Evolutionary conservation across 2,113 vertebrate species (phyloP).

Genomic region (Craseonycteris thonglongyai): DNA sequence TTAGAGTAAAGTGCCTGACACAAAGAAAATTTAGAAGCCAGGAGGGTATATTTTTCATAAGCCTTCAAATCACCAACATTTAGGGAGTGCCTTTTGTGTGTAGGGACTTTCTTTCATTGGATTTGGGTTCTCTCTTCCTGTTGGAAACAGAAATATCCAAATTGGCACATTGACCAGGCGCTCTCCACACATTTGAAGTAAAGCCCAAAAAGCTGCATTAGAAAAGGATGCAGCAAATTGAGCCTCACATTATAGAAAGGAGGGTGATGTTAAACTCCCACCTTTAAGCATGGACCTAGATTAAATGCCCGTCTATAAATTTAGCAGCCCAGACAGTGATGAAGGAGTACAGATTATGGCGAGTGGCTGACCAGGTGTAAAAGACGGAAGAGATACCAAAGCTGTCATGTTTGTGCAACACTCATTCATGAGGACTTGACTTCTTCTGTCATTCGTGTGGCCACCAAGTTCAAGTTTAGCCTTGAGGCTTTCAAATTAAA

Average conservation of each 20-base stretch:
- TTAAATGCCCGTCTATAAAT: neutral
- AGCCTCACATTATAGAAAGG: neutral
- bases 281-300: neutral
- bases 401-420: neutral
- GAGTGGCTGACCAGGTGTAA: fast-evolving
- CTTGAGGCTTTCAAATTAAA: neutral
- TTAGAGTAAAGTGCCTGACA: neutral
- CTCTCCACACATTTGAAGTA: neutral
- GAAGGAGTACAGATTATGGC: fast-evolving
- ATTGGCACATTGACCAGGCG: neutral
- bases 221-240: neutral
- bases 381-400: neutral
- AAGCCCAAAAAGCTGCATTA: neutral
- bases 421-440: neutral
- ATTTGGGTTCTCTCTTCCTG: neutral
- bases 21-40: neutral
- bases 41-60: neutral
- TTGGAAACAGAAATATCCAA: neutral
- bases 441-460: neutral
- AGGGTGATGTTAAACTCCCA: neutral
- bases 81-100: neutral
- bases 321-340: neutral
- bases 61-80: neutral
- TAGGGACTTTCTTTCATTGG: neutral
- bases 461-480: neutral